Percentiles rank a stretch among this genome's conserved stretches.
Conservation (phyloP, 2,888 invertebrate species). For the Sylvicola cinctus region DNA sequence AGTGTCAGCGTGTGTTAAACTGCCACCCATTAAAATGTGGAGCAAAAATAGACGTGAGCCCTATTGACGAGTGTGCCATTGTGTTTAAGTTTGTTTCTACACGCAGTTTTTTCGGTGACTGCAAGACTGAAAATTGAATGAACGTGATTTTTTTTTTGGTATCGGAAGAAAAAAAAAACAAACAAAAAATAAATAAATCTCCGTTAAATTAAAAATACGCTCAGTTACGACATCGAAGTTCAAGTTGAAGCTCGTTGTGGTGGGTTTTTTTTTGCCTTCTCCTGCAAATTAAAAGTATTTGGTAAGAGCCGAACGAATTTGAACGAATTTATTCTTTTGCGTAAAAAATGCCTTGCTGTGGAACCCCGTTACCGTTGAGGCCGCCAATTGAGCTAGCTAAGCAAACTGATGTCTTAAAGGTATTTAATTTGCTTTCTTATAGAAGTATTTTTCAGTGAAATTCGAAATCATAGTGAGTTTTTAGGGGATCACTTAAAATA, state of each 20-base stretch:
- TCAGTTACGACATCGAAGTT: background rate
- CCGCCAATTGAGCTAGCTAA: slow-evolving; percentile 55
- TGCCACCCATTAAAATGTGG: too few species aligned
- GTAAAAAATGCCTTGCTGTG: slow-evolving; percentile 37
- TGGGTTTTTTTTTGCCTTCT: background rate
- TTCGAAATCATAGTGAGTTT: slow-evolving; percentile 12
- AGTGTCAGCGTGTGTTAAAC: too few species aligned
- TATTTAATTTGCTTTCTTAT: too few species aligned
- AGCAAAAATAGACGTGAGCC: background rate
- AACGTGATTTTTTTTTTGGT: background rate
- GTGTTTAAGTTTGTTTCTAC: too few species aligned
- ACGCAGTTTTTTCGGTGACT: too few species aligned
- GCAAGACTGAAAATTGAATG: too few species aligned
- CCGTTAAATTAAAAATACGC: background rate
- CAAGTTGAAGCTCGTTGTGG: background rate
- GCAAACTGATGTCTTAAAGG: slow-evolving; percentile 61
- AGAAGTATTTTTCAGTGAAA: too few species aligned
- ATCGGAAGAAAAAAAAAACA: background rate
- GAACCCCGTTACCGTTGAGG: slow-evolving; percentile 50
- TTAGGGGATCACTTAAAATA: slow-evolving; percentile 5
- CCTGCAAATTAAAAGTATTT: background rate
- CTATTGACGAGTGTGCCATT: background rate
- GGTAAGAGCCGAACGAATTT: background rate
- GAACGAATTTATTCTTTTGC: background rate
- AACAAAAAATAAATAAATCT: background rate